These are phyloP conservation scores for Netelia melanura DNA, from an alignment of 2,888 invertebrate species.

Conservation along the genomic window DNA sequence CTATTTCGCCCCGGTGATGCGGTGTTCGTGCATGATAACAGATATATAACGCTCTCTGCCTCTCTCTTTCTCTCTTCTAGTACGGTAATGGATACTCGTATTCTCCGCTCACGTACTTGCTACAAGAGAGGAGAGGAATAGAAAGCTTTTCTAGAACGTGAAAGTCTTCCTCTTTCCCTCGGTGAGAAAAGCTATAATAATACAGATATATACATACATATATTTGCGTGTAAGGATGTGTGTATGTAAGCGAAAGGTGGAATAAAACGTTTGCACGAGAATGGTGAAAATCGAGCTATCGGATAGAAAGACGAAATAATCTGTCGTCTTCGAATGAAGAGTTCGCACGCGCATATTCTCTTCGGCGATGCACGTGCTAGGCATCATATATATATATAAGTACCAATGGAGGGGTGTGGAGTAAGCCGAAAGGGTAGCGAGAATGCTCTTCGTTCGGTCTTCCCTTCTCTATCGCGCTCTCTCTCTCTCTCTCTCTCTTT, in stretches of 20 bases:
- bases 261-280: slow-evolving; percentile 58
- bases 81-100: slow-evolving; percentile 69
- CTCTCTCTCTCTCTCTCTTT: slow-evolving; percentile 48
- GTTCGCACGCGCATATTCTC: slow-evolving; percentile 53
- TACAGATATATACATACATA: slow-evolving; percentile 9
- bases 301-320: slow-evolving; percentile 67
- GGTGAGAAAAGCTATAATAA: slow-evolving; percentile 43
- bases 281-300: slow-evolving; percentile 66
- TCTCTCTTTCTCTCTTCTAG: slow-evolving; percentile 26
- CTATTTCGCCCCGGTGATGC: slow-evolving; percentile 65
- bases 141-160: slow-evolving; percentile 62
- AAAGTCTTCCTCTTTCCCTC: slow-evolving; percentile 53
- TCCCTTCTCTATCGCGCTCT: slow-evolving; percentile 35
- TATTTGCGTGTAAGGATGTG: slow-evolving; percentile 16
- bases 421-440: slow-evolving; percentile 65
- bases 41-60: slow-evolving; percentile 60
- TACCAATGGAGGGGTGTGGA: slow-evolving; percentile 51
- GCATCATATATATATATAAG: slow-evolving; percentile 20
- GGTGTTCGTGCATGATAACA: slow-evolving; percentile 71
- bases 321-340: slow-evolving; percentile 63
- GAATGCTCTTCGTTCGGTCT: slow-evolving; percentile 19
- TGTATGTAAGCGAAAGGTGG: slow-evolving; percentile 18
- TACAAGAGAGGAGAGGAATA: slow-evolving; percentile 61
- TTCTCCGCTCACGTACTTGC: slow-evolving; percentile 64
- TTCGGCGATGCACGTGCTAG: slow-evolving; percentile 33